Base-by-base conservation (phyloP, 2,113 vertebrate species). In the Ageneiosus marmoratus region DNA sequence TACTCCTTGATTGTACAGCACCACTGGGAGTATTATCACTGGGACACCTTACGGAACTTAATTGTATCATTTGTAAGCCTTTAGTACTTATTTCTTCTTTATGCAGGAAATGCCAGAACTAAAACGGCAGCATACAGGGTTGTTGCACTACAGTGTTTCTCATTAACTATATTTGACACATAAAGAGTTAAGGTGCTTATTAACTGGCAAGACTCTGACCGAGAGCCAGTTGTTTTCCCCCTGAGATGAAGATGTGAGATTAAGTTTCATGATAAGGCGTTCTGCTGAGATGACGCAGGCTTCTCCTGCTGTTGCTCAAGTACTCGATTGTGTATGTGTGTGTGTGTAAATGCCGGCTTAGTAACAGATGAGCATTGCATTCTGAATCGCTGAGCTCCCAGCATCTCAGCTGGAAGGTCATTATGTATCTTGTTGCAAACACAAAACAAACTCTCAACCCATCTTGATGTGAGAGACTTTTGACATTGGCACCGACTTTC, bases 361-460 rank as follows among this genome's bases (percentile, higher is more conserved):
- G 50, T 81, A 50, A 81, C 79, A 55, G 63, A 70, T 37, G 50
- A 69, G 75, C 7, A 34, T 12, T 58, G 34, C 55, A 41, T 70
- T 46, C 75, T 53, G 58, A 63, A 69, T 53, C 69, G 1, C 44
- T 69, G 16, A 41, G 44, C 50, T 58, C 67, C 79, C 63, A 56
- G 44, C 44, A 11, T 73, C 76, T 73, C 63, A 62, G 83, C 53
- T 73, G 76, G 73, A 76, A 53, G 50, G 20, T 29, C 32, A 50
- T 65, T 60, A 74, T 62, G 67, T 9, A 55, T 62, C 55, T 32
- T 73, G 37, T 77, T 79, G 24, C 29, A 77, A 75, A 79, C 22
- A 32, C 67, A 48, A 84, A 80, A 67, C 73, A 84, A 60, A 37
- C 70, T 16, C 51, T 41, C 80, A 73, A 29, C 37, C 67, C 53